Evolutionary conservation across 1,140 invertebrate genomes (phyloP), one percentile per base, ranked within the genome.

Genomic region (Hypothenemus hampei): DNA sequence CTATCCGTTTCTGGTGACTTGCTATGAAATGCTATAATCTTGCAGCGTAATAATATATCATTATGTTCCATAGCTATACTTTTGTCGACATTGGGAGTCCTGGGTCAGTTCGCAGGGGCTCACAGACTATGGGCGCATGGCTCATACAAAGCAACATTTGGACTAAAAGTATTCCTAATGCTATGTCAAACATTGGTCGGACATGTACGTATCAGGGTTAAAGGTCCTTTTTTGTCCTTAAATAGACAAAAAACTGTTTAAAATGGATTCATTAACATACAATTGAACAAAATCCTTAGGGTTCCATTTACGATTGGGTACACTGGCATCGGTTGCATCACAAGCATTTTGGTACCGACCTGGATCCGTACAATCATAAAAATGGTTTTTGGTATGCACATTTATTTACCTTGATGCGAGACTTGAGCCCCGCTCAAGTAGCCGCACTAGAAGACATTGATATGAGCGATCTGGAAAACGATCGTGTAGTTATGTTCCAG

Each of bases 51-150:
- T 11, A 43, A 3, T 43, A 8, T 3, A 23, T 22, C 10, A n/a
- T 21, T 13, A 16, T 47, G 10, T 31, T 51, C 77, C 76, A 39
- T 62, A 89, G 86, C 77, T 44, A 4, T 80, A 0, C 47, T 78
- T 0, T 64, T 85, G 37, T 80, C 82, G 26, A 63, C 77, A 1
- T 60, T 87, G 5, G 79, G 77, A 4, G 78, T 76, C 3, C 57
- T 91, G 35, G 87, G 87, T 4, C 74, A 91, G 3, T 96, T 93
- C 1, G 83, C 85, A 26, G 93, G 94, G 1, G 85, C 88, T 1
- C 94, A 98, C 69, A 77, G 94, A 58, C 71, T 96, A 13, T 98
- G 93, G 92, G 81, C 91, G 0, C 95, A 98, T 72, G 69, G 77
- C 26, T 78, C 87, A 0, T 97, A 90, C 69, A 82, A 83, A 63